Conservation (phyloP, 2,113 vertebrate species). For the Phalacrocorax brasilianus region DNA sequence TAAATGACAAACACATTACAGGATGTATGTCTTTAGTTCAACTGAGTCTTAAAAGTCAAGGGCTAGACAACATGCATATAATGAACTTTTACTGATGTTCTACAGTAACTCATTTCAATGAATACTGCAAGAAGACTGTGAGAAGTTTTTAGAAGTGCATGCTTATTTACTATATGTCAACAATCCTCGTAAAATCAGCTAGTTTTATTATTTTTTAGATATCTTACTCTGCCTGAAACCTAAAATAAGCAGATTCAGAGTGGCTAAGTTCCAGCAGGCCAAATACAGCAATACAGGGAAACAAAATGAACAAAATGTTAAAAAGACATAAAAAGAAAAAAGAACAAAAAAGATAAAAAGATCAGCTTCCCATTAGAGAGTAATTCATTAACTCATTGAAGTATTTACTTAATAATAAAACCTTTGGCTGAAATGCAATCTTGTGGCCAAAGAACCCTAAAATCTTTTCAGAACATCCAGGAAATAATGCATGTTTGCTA, state of each 20-base stretch:
- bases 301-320: background rate
- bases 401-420: background rate
- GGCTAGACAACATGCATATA: background rate
- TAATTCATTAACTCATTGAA: background rate
- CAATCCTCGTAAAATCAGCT: background rate
- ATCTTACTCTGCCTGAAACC: background rate
- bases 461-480: background rate
- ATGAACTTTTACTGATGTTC: background rate
- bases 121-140: background rate
- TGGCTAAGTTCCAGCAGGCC: background rate
- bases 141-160: background rate
- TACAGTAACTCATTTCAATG: background rate
- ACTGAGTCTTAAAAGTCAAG: background rate
- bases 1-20: background rate
- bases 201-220: background rate
- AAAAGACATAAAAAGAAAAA: fast-evolving
- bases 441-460: background rate
- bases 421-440: background rate
- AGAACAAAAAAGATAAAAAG: background rate
- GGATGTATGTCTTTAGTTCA: background rate
- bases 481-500: background rate
- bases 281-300: background rate
- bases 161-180: background rate
- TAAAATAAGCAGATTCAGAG: background rate
- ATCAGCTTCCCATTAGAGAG: background rate